Conservation (phyloP, 2,113 vertebrate genomes). For the Merops nubicus region DNA sequence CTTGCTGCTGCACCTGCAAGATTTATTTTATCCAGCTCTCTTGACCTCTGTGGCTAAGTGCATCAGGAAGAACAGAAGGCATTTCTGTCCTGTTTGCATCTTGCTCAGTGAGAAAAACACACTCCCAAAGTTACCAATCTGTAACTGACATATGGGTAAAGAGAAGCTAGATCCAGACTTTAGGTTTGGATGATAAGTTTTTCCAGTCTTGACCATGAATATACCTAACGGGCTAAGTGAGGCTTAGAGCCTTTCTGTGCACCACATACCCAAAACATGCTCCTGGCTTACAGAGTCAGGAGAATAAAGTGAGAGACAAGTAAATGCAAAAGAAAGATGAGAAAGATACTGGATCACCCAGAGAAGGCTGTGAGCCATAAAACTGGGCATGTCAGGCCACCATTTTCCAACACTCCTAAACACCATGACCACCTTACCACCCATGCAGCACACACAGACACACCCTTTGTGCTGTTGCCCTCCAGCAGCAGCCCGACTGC, state of each 20-base stretch:
- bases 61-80: neutral
- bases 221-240: neutral
- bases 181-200: neutral
- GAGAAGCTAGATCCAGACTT: neutral
- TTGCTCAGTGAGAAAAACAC: neutral
- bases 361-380: neutral
- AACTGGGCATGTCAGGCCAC: neutral
- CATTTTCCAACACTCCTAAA: neutral
- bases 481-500: neutral
- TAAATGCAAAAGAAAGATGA: neutral
- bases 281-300: neutral
- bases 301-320: neutral
- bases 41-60: neutral
- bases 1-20: neutral
- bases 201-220: neutral
- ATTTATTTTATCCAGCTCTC: neutral
- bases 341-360: neutral
- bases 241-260: neutral
- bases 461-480: neutral
- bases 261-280: neutral
- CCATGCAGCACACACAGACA: accelerated
- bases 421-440: neutral
- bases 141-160: neutral
- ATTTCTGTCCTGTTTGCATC: neutral
- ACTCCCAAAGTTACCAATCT: neutral